phyloP scores from a whole-genome alignment of 2,888 invertebrate genomes.

The Drosophila emarginata region DNA sequence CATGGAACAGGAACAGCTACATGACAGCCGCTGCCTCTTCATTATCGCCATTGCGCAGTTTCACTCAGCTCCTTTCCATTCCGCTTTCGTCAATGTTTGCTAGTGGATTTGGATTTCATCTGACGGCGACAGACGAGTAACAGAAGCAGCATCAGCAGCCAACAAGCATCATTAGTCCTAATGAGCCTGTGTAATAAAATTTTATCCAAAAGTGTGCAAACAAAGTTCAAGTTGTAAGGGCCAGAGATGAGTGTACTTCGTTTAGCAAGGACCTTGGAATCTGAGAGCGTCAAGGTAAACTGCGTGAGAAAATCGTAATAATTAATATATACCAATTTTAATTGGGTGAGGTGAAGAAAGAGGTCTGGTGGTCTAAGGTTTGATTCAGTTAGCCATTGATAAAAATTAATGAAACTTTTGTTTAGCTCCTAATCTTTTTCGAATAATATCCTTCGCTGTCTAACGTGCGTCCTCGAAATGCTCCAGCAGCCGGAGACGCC shows the following conservation, averaged over 20 bases:
- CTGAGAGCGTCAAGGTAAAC: conserved; percentile 17
- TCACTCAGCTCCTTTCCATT: not conserved
- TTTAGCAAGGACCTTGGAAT: not conserved
- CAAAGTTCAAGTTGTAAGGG: conserved; percentile 38
- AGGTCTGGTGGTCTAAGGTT: not conserved
- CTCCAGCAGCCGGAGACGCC: conserved; percentile 24
- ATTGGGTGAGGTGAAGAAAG: conserved; percentile 27
- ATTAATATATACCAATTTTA: conserved; percentile 71
- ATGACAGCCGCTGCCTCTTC: conserved; percentile 33
- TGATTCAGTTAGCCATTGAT: not conserved
- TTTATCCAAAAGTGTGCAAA: conserved; percentile 54
- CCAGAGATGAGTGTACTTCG: conserved; percentile 1
- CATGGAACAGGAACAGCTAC: conserved; percentile 19
- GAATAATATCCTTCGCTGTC: not conserved
- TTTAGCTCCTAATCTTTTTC: not conserved
- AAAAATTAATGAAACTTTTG: conserved; percentile 1
- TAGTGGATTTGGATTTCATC: conserved; percentile 27
- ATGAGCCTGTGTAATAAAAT: conserved; percentile 73
- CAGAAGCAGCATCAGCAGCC: conserved; percentile 8
- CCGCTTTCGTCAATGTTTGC: not conserved
- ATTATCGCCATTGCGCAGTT: conserved; percentile 34
- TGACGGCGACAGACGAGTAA: conserved; percentile 34
- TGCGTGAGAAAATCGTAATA: conserved; percentile 35
- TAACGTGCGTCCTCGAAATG: not conserved
- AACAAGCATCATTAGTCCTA: conserved; percentile 77